Evolutionary conservation across 2,113 vertebrate species (phyloP).

Genomic region (Rhinoptilus africanus): DNA sequence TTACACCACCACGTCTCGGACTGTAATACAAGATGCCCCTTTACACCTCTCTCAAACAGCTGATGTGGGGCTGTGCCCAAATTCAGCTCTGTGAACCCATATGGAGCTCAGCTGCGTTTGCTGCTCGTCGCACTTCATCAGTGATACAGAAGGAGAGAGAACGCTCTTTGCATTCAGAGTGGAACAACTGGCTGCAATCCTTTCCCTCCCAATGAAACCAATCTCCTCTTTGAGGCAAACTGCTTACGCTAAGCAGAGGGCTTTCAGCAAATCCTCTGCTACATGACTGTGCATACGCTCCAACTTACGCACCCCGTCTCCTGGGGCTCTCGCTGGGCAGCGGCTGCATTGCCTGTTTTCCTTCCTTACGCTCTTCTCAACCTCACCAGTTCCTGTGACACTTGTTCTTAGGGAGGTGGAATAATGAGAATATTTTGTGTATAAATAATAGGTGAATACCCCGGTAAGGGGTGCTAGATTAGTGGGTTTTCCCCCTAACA

Average conservation of each 20-base stretch:
- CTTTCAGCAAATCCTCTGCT: not conserved
- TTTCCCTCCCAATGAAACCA: not conserved
- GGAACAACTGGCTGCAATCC: not conserved
- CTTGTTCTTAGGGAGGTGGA: too few relatives aligned
- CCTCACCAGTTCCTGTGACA: not conserved
- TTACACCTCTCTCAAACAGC: not conserved
- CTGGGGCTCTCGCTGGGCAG: not conserved
- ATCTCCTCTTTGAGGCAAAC: not conserved
- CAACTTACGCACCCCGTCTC: not conserved
- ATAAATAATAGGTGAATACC: too few relatives aligned
- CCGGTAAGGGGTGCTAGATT: too few relatives aligned
- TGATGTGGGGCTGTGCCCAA: not conserved
- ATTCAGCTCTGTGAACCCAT: not conserved
- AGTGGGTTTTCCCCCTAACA: too few relatives aligned
- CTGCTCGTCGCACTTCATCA: not conserved
- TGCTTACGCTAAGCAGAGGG: not conserved
- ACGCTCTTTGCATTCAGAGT: not conserved
- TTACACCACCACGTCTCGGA: rapidly evolving
- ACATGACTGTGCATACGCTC: not conserved
- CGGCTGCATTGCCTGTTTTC: not conserved
- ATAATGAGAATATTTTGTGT: too few relatives aligned
- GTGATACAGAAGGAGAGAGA: not conserved
- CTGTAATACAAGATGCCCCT: not conserved
- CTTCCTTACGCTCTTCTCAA: not conserved
- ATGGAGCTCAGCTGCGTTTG: not conserved